Evolutionary conservation across 2,113 vertebrate species (phyloP).

Genomic region (Oceanodroma tethys): DNA sequence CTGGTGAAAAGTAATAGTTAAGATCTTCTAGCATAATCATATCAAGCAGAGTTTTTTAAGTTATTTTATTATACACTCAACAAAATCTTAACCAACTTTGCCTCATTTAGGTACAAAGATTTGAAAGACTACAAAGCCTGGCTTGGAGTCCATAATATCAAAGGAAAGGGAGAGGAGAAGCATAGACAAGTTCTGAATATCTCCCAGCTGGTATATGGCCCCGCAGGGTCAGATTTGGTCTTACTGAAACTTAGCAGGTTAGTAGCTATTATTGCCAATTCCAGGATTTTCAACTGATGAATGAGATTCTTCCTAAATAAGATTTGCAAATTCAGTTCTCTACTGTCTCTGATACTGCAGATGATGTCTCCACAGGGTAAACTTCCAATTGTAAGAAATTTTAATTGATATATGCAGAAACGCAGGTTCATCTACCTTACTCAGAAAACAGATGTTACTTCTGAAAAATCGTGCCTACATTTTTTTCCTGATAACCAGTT

Average conservation of each 20-base stretch:
- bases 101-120: slow-evolving; percentile 82
- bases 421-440: neutral
- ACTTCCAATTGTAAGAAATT: neutral
- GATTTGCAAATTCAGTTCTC: neutral
- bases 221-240: slow-evolving; percentile 88
- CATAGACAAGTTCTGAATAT: slow-evolving; percentile 87
- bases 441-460: neutral
- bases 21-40: neutral
- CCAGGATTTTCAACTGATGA: neutral
- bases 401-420: neutral
- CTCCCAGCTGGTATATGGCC: slow-evolving; percentile 91
- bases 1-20: neutral
- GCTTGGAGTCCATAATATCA: slow-evolving; percentile 89
- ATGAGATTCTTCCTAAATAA: neutral
- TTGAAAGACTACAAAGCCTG: slow-evolving; percentile 91
- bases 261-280: slow-evolving; percentile 27
- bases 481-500: neutral
- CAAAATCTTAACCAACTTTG: neutral
- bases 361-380: neutral
- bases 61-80: neutral
- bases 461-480: neutral
- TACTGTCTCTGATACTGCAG: neutral
- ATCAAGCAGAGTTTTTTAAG: neutral
- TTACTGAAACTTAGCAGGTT: slow-evolving; percentile 88
- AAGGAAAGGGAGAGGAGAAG: slow-evolving; percentile 77